A percentile compares a stretch with the other conserved stretches of the same genome.
phyloP scores from a whole-genome alignment of 2,888 invertebrate genomes.

The Nudaria mundana region DNA sequence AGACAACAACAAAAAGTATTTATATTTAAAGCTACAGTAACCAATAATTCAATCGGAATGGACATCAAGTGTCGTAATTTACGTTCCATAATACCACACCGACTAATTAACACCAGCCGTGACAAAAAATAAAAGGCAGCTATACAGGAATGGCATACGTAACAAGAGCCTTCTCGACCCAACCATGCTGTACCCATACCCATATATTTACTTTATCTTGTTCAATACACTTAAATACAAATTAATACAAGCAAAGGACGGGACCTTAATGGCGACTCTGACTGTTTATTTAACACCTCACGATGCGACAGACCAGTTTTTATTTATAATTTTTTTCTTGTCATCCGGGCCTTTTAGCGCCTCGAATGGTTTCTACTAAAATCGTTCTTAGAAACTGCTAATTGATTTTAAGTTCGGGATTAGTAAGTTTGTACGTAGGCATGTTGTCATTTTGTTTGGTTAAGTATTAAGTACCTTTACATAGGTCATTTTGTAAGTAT shows the following conservation, averaged over 20 bases:
- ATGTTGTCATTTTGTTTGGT: not conserved
- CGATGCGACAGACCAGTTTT: conserved; percentile 64
- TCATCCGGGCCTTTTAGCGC: conserved; percentile 62
- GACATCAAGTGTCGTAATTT: not conserved
- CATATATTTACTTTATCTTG: conserved; percentile 80
- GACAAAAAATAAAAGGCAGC: conserved; percentile 15
- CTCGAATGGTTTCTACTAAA: conserved; percentile 46
- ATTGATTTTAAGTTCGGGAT: conserved; percentile 36
- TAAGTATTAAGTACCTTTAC: not conserved
- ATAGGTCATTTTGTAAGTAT: too few species aligned
- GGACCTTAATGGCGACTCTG: conserved; percentile 70
- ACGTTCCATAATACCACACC: conserved; percentile 9
- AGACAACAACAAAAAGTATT: too few species aligned
- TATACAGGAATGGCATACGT: conserved; percentile 42
- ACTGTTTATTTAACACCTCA: conserved; percentile 80
- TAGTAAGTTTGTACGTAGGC: conserved; percentile 4
- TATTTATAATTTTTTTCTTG: conserved; percentile 58
- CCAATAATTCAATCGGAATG: not conserved
- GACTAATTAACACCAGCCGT: conserved; percentile 26
- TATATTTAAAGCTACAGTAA: too few species aligned
- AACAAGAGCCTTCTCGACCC: conserved; percentile 50
- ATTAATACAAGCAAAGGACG: conserved; percentile 78
- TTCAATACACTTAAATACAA: conserved; percentile 81
- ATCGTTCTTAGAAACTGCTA: conserved; percentile 42
- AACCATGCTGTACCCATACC: conserved; percentile 55